Conservation (phyloP, 2,888 invertebrate species). For the Pammene fasciana region DNA sequence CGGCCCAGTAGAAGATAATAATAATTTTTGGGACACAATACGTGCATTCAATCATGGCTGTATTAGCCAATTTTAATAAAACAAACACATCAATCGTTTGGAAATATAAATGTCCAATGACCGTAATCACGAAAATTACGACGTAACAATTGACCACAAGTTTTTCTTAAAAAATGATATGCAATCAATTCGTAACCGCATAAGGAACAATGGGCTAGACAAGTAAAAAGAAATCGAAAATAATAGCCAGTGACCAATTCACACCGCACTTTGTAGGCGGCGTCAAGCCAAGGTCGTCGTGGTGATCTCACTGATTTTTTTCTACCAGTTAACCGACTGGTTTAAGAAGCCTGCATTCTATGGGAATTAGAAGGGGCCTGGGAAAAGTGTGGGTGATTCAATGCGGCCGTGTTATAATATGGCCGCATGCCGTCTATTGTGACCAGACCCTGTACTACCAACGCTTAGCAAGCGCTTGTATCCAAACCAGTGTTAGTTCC, state of each 20-base stretch:
- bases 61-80: conserved; percentile 6
- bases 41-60: conserved; percentile 35
- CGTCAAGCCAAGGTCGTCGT: conserved; percentile 65
- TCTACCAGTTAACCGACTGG: conserved; percentile 61
- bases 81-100: conserved; percentile 20
- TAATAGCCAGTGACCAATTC: conserved; percentile 65
- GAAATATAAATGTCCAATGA: conserved; percentile 7
- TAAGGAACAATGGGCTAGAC: conserved; percentile 39
- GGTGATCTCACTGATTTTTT: conserved; percentile 78
- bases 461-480: background rate
- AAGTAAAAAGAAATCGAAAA: conserved; percentile 56
- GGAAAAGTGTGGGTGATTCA: conserved; percentile 47
- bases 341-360: conserved; percentile 55
- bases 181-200: conserved; percentile 42
- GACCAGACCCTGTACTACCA: conserved; percentile 44
- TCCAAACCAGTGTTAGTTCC: background rate
- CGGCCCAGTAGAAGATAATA: background rate
- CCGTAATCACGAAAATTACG: conserved; percentile 18
- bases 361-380: conserved; percentile 47
- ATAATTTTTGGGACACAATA: conserved; percentile 10
- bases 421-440: conserved; percentile 60
- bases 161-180: conserved; percentile 37
- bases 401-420: conserved; percentile 54
- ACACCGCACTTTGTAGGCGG: conserved; percentile 56
- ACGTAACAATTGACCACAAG: conserved; percentile 33